Evolutionary conservation across 2,797 vertebrate species (phyloP).

Genomic region (Avahi laniger): DNA sequence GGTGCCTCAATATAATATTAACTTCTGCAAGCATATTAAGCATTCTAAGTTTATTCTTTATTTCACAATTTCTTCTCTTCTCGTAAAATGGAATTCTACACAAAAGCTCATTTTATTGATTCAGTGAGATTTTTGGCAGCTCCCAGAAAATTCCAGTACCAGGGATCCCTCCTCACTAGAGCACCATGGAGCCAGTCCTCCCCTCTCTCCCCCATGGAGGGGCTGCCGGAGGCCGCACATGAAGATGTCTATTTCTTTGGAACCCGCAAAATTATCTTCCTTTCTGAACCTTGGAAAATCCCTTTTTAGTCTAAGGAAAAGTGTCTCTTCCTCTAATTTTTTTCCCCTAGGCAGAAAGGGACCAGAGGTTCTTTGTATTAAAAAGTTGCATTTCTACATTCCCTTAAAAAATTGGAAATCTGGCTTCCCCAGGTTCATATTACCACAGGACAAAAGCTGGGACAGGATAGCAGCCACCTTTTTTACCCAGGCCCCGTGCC

Average conservation of each 20-base stretch:
- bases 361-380: neutral
- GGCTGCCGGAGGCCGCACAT: neutral
- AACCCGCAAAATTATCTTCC: neutral
- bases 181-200: accelerated
- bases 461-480: neutral
- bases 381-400: neutral
- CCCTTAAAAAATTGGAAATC: neutral
- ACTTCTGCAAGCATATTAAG: neutral
- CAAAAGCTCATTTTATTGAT: neutral
- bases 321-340: neutral
- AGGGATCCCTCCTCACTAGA: neutral
- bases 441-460: neutral
- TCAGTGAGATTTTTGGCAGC: neutral
- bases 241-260: neutral
- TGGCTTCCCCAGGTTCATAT: neutral
- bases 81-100: neutral
- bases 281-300: neutral
- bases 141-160: neutral
- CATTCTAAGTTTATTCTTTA: neutral
- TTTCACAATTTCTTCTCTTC: neutral
- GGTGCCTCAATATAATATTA: neutral
- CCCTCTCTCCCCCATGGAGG: accelerated
- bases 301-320: neutral
- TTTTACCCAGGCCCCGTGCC: neutral
- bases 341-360: neutral